Conservation (phyloP, 2,113 vertebrate species). For the Piaya cayana region DNA sequence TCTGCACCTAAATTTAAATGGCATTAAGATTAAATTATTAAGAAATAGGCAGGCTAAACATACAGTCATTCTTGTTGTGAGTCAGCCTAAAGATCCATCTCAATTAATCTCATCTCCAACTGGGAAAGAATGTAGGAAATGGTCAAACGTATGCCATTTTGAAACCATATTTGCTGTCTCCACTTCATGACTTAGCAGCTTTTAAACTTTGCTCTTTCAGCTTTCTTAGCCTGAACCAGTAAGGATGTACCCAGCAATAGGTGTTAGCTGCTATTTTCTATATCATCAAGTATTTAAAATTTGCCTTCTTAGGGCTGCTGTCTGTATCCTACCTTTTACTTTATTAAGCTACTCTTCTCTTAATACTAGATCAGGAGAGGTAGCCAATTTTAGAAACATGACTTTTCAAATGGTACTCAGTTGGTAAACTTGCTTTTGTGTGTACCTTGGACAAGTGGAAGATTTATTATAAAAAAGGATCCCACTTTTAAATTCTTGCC, state of each 20-base stretch:
- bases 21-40: background rate
- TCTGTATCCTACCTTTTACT: background rate
- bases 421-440: background rate
- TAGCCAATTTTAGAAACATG: background rate
- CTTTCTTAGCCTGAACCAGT: background rate
- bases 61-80: background rate
- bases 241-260: background rate
- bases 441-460: background rate
- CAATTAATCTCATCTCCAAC: background rate
- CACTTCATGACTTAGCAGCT: background rate
- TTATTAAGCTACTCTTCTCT: background rate
- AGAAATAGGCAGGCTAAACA: background rate
- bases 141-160: background rate
- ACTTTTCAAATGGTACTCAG: background rate
- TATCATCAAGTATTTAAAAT: background rate
- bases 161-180: background rate
- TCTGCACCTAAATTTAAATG: background rate
- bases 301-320: background rate
- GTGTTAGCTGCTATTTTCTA: background rate
- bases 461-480: background rate
- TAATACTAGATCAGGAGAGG: background rate
- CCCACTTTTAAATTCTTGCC: background rate
- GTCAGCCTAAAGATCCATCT: background rate
- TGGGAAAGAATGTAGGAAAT: background rate
- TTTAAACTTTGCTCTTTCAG: background rate